A percentile compares a stretch with the other conserved stretches of the same genome.
Evolutionary conservation across 2,113 vertebrate species (phyloP).

Genomic region (Acrocephalus arundinaceus): DNA sequence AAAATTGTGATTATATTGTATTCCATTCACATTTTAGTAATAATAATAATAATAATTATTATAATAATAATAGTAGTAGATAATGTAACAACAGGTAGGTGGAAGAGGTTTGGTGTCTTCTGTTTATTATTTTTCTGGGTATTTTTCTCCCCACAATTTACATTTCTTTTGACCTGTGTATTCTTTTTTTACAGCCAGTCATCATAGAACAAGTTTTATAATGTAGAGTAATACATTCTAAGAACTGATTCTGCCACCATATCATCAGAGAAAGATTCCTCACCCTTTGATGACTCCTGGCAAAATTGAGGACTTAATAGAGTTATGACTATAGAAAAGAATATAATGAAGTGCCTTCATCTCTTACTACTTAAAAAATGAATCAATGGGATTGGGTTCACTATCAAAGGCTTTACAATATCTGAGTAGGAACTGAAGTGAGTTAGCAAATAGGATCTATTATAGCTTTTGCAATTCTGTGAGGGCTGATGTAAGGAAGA

Average conservation of each 20-base stretch:
- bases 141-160: not conserved
- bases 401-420: not conserved
- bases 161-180: not conserved
- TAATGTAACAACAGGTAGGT: not conserved
- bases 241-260: not conserved
- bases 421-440: not conserved
- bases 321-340: not conserved
- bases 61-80: not conserved
- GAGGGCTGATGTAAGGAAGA: not conserved
- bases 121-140: not conserved
- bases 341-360: not conserved
- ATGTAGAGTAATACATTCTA: not conserved
- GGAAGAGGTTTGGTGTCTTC: not conserved
- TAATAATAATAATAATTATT: not conserved
- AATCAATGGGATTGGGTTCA: not conserved
- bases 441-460: not conserved
- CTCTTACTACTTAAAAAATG: not conserved
- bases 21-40: not conserved
- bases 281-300: not conserved
- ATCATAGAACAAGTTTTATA: not conserved
- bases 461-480: not conserved
- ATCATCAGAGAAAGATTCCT: not conserved
- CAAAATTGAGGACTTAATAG: not conserved
- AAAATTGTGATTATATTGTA: not conserved
- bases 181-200: not conserved